Evolutionary conservation across 2,888 invertebrate species (phyloP).

Genomic region (Xanthorhoe designata): DNA sequence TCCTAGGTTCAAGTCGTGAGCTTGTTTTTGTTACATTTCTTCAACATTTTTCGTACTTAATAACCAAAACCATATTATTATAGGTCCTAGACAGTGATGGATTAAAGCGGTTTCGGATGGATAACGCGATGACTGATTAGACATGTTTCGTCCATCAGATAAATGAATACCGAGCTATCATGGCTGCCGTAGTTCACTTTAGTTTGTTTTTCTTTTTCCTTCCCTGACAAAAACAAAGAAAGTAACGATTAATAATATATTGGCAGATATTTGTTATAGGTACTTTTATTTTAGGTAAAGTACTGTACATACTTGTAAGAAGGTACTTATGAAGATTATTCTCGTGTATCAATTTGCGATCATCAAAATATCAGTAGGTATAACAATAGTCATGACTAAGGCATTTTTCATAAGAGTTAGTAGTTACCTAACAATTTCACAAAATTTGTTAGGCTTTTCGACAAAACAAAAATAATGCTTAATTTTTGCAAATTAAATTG

Average conservation of each 20-base stretch:
- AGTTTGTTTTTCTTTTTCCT: constrained; percentile 5
- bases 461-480: too few relatives aligned
- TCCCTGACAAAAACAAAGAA: not conserved
- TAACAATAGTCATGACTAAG: too few relatives aligned
- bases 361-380: too few relatives aligned
- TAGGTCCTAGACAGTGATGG: constrained; percentile 37
- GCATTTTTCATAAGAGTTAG: too few relatives aligned
- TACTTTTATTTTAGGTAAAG: not conserved
- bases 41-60: not conserved
- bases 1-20: too few relatives aligned
- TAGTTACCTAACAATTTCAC: too few relatives aligned
- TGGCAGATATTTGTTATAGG: not conserved
- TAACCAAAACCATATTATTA: constrained; percentile 21
- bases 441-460: too few relatives aligned
- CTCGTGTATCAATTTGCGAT: too few relatives aligned
- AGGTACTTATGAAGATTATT: too few relatives aligned
- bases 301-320: too few relatives aligned
- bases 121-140: constrained; percentile 29
- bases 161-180: constrained; percentile 32
- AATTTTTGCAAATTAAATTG: too few relatives aligned
- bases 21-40: not conserved
- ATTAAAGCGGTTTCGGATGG: constrained; percentile 37
- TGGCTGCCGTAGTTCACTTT: constrained; percentile 1
- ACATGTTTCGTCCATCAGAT: constrained; percentile 38
- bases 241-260: not conserved